These are phyloP conservation scores for Mythimna pallens DNA, from an alignment of 2,888 invertebrate genomes.

Conservation along the genomic window DNA sequence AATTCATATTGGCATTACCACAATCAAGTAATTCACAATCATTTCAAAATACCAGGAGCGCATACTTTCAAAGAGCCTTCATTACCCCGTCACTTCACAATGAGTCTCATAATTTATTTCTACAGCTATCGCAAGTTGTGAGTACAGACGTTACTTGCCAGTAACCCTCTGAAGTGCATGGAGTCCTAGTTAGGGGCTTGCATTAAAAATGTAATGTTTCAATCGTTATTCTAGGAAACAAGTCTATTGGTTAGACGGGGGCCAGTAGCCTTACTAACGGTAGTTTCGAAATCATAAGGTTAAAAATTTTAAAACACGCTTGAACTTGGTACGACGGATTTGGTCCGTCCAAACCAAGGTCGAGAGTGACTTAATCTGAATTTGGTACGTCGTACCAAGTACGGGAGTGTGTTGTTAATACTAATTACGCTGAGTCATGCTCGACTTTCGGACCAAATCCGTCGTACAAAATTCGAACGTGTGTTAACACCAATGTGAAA, in stretches of 20 bases:
- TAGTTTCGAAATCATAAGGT: not conserved
- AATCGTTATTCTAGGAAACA: slow-evolving; percentile 80
- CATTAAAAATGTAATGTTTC: slow-evolving; percentile 86
- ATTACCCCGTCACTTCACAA: slow-evolving; percentile 24
- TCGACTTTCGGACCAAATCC: no score
- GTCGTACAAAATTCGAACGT: no score
- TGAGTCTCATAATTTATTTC: slow-evolving; percentile 50
- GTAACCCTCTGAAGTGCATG: slow-evolving; percentile 55
- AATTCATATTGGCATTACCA: not conserved
- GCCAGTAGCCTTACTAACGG: slow-evolving; percentile 43
- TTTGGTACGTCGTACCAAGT: no score
- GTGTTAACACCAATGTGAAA: no score
- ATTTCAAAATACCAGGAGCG: slow-evolving; percentile 39
- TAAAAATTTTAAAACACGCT: no score
- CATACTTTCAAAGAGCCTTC: slow-evolving; percentile 15
- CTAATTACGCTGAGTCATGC: no score
- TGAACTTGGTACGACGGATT: no score
- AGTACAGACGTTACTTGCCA: slow-evolving; percentile 73
- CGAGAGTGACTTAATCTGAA: no score
- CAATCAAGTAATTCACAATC: not conserved
- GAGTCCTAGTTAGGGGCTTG: slow-evolving; percentile 58
- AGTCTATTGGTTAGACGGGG: slow-evolving; percentile 74
- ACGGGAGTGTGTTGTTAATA: no score
- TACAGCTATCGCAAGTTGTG: slow-evolving; percentile 70
- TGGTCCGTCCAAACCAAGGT: no score